A percentile compares a stretch with the other conserved stretches of the same genome.
Evolutionary conservation across 2,113 vertebrate species (phyloP).

Genomic region (Lates calcarifer): DNA sequence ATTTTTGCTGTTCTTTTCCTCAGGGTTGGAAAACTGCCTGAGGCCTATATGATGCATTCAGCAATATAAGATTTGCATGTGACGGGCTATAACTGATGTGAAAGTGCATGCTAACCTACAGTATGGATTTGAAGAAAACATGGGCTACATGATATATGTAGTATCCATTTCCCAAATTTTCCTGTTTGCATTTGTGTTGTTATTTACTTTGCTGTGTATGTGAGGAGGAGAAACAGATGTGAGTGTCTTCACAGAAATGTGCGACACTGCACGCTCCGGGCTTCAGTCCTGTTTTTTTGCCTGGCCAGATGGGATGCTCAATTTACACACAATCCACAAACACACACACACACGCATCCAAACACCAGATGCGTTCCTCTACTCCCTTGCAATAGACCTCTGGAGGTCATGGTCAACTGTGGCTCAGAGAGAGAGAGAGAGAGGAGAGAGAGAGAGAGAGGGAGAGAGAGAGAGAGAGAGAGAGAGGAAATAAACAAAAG

Average conservation of each 20-base stretch:
- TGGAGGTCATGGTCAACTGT: constrained; percentile 67
- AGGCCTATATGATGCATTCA: constrained; percentile 37
- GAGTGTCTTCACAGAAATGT: constrained; percentile 38
- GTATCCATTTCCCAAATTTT: not conserved
- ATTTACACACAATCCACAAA: constrained; percentile 54
- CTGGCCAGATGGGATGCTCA: constrained; percentile 74
- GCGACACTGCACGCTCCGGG: constrained; percentile 49
- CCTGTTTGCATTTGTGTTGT: constrained; percentile 16
- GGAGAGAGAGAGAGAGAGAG: too few relatives aligned
- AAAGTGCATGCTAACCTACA: constrained; percentile 17
- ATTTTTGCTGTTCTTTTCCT: constrained; percentile 57
- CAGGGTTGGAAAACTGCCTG: constrained; percentile 48
- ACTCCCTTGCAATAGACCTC: constrained; percentile 47
- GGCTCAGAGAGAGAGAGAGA: constrained; percentile 16
- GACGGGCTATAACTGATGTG: constrained; percentile 28
- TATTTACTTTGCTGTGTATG: constrained; percentile 46
- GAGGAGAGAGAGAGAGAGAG: too few relatives aligned
- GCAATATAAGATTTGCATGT: constrained; percentile 35
- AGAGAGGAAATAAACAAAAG: constrained; percentile 41
- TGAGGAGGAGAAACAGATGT: constrained; percentile 58
- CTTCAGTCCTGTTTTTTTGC: constrained; percentile 32
- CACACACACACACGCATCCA: constrained; percentile 29
- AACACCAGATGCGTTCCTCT: constrained; percentile 71
- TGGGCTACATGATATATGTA: not conserved
- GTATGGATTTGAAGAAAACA: not conserved